These are phyloP conservation scores for Phoxinus dragarum DNA, from an alignment of 2,797 vertebrate genomes.

Conservation along the genomic window DNA sequence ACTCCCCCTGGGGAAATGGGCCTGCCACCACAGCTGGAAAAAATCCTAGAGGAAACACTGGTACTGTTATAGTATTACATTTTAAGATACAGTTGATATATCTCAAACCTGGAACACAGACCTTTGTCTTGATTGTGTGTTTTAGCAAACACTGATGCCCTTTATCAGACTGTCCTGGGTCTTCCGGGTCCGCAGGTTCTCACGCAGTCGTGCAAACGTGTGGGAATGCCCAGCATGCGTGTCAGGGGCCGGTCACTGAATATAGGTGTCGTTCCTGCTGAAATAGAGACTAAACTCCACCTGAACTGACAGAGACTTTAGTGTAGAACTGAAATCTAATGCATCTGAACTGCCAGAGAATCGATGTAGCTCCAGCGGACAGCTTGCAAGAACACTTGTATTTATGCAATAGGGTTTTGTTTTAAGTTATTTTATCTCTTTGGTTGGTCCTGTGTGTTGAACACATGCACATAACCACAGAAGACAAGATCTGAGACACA, in stretches of 20 bases:
- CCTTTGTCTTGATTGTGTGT: not conserved
- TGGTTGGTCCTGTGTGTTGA: not conserved
- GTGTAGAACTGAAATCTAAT: no score
- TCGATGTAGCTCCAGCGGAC: not conserved
- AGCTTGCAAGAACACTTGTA: not conserved
- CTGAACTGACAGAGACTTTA: not conserved
- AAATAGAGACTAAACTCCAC: not conserved
- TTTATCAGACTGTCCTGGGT: not conserved
- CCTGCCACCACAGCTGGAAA: no score
- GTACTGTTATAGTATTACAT: not conserved
- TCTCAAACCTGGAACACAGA: not conserved
- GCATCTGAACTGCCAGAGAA: not conserved
- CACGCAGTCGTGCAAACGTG: not conserved
- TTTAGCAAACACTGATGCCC: not conserved
- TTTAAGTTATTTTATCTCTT: not conserved
- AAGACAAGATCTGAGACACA: not conserved
- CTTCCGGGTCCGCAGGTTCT: not conserved
- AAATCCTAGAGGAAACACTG: no score
- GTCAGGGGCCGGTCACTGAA: not conserved
- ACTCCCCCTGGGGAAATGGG: no score
- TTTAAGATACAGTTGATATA: not conserved
- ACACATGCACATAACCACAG: not conserved
- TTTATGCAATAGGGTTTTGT: not conserved
- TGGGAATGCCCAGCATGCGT: no score
- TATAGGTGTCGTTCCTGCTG: not conserved